Percentiles rank a stretch among this genome's conserved stretches.
Conservation (phyloP, 1,140 invertebrate genomes). For the Calycopis cecrops region DNA sequence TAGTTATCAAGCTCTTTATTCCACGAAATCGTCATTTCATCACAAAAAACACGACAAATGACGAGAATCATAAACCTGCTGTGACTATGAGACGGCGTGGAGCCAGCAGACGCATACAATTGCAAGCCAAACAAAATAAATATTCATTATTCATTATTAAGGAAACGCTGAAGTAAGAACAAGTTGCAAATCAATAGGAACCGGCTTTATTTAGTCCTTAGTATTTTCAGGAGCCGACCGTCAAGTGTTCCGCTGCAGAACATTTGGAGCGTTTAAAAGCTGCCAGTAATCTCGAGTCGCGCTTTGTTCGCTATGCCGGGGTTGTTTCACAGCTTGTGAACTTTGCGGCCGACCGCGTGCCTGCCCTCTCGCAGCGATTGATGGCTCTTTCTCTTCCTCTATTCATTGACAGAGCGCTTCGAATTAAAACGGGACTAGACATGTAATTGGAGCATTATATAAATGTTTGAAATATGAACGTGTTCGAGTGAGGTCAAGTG, state of each 20-base stretch:
- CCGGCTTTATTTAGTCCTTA: conserved; percentile 44
- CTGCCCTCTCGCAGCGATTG: conserved; percentile 31
- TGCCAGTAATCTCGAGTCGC: conserved; percentile 49
- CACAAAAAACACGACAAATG: no score
- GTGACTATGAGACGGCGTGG: no score
- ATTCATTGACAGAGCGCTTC: conserved; percentile 22
- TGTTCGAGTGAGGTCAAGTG: no score
- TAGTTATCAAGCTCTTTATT: no score
- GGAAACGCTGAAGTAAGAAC: conserved; percentile 34
- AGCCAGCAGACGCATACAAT: not conserved
- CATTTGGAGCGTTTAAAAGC: conserved; percentile 51
- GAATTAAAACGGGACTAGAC: not conserved
- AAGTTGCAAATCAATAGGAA: conserved; percentile 47
- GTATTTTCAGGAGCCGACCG: conserved; percentile 47
- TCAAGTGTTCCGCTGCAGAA: conserved; percentile 47
- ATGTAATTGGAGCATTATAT: not conserved
- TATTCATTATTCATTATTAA: conserved; percentile 29
- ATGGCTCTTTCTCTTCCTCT: conserved; percentile 30
- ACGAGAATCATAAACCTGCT: no score
- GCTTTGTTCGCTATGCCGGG: conserved; percentile 42
- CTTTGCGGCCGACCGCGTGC: conserved; percentile 40
- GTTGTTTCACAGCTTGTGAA: conserved; percentile 55
- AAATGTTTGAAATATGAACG: not conserved
- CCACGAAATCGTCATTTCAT: no score
- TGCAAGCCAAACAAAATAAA: conserved; percentile 6